Percentiles rank a stretch among this genome's conserved stretches.
phyloP scores from a whole-genome alignment of 2,888 invertebrate genomes.

The Chrysolina oricalcia region DNA sequence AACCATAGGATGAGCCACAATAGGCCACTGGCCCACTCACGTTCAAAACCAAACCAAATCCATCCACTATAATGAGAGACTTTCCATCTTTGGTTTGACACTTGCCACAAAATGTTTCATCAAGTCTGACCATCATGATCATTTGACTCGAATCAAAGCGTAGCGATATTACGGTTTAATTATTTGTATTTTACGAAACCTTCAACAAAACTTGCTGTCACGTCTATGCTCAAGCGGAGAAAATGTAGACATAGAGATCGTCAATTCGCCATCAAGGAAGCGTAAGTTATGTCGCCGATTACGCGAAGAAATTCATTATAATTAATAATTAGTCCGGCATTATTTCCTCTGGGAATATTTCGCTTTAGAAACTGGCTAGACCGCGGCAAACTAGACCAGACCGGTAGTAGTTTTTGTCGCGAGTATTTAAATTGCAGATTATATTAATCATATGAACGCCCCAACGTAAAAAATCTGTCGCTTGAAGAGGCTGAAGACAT shows the following conservation, averaged over 20 bases:
- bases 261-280: constrained; percentile 10
- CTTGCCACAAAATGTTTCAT: too few relatives aligned
- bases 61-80: too few relatives aligned
- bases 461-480: not conserved
- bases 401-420: not conserved
- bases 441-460: constrained; percentile 5
- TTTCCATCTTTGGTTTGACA: too few relatives aligned
- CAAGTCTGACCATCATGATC: too few relatives aligned
- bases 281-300: constrained; percentile 8
- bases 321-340: not conserved
- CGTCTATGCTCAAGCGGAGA: not conserved
- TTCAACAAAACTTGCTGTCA: not conserved
- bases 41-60: too few relatives aligned
- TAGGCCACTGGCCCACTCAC: too few relatives aligned
- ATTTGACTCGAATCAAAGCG: too few relatives aligned
- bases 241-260: not conserved
- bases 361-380: constrained; percentile 2
- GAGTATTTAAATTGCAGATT: constrained; percentile 4
- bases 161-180: too few relatives aligned
- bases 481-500: constrained; percentile 2
- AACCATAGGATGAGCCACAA: too few relatives aligned
- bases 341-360: constrained; percentile 32
- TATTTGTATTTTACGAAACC: too few relatives aligned
- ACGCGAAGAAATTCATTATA: not conserved
- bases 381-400: constrained; percentile 6